Conservation (phyloP, 2,888 invertebrate genomes). For the Idaea straminata region DNA sequence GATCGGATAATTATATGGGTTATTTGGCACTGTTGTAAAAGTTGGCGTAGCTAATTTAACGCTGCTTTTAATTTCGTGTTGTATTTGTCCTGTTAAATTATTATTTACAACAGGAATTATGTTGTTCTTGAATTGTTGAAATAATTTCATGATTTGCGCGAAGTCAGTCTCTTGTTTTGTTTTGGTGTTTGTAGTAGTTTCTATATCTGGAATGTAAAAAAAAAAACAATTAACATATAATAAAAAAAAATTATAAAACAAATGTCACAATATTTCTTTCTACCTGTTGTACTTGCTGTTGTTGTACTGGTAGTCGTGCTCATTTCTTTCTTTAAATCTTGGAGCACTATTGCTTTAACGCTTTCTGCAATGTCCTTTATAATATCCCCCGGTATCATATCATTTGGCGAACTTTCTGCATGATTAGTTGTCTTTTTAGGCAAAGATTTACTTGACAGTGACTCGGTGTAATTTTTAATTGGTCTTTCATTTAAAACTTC, state of each 20-base stretch:
- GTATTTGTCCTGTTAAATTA: neutral
- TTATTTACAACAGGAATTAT: conserved; percentile 25
- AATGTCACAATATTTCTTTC: neutral
- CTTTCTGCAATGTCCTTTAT: conserved; percentile 56
- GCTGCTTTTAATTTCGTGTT: neutral
- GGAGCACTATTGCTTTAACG: conserved; percentile 53
- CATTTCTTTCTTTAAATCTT: conserved; percentile 44
- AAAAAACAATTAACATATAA: neutral
- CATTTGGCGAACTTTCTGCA: neutral
- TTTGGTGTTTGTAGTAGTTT: conserved; percentile 23
- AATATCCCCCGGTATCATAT: conserved; percentile 24
- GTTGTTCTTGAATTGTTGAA: conserved; percentile 44
- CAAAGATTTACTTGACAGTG: neutral
- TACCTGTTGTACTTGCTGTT: conserved; percentile 21
- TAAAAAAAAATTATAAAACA: neutral
- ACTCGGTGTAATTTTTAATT: neutral
- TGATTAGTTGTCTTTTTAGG: neutral
- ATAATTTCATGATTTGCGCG: conserved; percentile 48
- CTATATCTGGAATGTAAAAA: conserved; percentile 25
- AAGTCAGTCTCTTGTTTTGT: conserved; percentile 32
- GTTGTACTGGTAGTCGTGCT: conserved; percentile 12
- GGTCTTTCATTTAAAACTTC: neutral
- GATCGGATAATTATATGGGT: neutral
- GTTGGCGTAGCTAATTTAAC: neutral
- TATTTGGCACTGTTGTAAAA: neutral